Evolutionary conservation across 35 echinoderm and acorn worm species (phyloP).

Genomic region (Hemicentrotus pulcherrimus): DNA sequence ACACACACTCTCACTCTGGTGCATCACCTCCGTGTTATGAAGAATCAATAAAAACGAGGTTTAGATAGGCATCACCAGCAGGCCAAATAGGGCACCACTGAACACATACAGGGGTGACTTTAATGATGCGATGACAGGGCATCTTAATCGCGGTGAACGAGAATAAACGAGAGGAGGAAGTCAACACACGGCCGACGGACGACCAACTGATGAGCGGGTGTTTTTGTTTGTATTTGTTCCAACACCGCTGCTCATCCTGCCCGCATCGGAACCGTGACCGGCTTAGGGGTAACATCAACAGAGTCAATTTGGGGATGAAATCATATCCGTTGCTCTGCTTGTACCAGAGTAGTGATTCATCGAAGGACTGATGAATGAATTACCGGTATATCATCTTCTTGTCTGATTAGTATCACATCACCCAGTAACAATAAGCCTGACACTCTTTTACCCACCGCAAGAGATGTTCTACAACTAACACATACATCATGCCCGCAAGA

Average conservation of each 20-base stretch:
- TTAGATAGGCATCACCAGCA: background rate
- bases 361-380: background rate
- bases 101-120: background rate
- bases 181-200: background rate
- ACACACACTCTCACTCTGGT: too few species aligned
- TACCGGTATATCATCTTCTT: background rate
- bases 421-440: background rate
- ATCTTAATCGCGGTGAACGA: background rate
- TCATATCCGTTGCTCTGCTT: slow-evolving; percentile 16
- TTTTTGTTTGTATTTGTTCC: slow-evolving; percentile 1
- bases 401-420: background rate
- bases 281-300: background rate
- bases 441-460: background rate
- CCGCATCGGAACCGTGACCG: background rate
- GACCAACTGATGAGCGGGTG: background rate
- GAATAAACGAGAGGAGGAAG: background rate
- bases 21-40: background rate
- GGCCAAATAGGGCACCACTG: background rate
- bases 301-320: background rate
- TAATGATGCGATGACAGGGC: background rate
- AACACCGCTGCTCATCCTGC: background rate
- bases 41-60: background rate
- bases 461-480: too few species aligned
- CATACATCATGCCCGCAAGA: too few species aligned
- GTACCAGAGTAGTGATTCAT: slow-evolving; percentile 1